Evolutionary conservation across 1,140 invertebrate genomes (phyloP).

Genomic region (Listronotus bonariensis): DNA sequence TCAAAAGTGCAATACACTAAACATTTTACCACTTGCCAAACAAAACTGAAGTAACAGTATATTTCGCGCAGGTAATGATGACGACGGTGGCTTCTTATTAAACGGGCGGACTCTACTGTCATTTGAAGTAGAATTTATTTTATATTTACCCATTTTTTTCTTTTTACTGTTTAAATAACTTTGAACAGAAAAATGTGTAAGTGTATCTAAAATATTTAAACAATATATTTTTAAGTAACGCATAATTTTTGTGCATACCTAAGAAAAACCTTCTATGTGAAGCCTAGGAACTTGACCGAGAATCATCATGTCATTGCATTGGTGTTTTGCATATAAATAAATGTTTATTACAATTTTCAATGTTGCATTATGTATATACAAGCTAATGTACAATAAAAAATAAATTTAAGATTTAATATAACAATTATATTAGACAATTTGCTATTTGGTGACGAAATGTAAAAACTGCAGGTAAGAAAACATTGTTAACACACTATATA

Average conservation of each 20-base stretch:
- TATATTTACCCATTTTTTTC: too few relatives aligned
- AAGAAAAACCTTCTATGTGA: not conserved
- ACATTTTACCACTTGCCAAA: too few relatives aligned
- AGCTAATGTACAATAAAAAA: conserved; percentile 25
- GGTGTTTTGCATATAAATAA: conserved; percentile 7
- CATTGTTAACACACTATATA: conserved; percentile 19
- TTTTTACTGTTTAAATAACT: too few relatives aligned
- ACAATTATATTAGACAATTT: conserved; percentile 16
- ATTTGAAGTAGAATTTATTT: too few relatives aligned
- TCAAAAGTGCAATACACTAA: too few relatives aligned
- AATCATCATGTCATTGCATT: conserved; percentile 15
- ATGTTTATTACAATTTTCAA: conserved; percentile 14
- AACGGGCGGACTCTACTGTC: too few relatives aligned
- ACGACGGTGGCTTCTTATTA: too few relatives aligned
- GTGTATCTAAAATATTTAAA: too few relatives aligned
- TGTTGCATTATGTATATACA: conserved; percentile 25
- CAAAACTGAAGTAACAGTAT: too few relatives aligned
- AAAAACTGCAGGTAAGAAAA: conserved; percentile 31
- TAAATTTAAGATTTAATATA: conserved; percentile 17
- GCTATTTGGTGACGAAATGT: conserved; percentile 24
- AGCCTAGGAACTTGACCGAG: not conserved
- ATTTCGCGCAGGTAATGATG: too few relatives aligned
- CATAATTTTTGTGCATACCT: not conserved
- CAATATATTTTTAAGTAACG: not conserved
- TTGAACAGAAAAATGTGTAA: too few relatives aligned